A percentile compares a stretch with the other conserved stretches of the same genome.
phyloP scores from a whole-genome alignment of 2,113 vertebrate species.

The Pontoporia blainvillei region DNA sequence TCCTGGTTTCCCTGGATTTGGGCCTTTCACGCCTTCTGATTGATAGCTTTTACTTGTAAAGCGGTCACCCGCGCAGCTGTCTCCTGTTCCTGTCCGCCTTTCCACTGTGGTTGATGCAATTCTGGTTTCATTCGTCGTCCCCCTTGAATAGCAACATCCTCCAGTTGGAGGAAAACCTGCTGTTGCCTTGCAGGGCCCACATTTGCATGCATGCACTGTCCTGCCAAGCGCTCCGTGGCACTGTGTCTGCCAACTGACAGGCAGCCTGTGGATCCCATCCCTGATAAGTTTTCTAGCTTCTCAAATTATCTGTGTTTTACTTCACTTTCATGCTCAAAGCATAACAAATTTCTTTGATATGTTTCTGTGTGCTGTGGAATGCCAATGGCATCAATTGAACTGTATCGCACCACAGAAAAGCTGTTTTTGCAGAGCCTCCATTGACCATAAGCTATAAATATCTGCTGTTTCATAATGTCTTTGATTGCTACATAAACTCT shows the following conservation, averaged over 20 bases:
- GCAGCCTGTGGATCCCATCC: conserved; percentile 68
- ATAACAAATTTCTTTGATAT: conserved; percentile 81
- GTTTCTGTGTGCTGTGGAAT: conserved; percentile 74
- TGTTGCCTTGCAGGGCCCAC: conserved; percentile 48
- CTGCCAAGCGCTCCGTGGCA: background rate
- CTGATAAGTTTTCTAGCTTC: conserved; percentile 78
- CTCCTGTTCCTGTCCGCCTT: conserved; percentile 80
- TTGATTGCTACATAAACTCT: conserved; percentile 77
- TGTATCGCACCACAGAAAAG: conserved; percentile 60
- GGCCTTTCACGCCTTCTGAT: conserved; percentile 80
- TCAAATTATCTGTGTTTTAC: conserved; percentile 82
- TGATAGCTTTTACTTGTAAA: conserved; percentile 81
- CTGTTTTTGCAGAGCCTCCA: conserved; percentile 72
- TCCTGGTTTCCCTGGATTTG: conserved; percentile 79
- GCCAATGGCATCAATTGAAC: conserved; percentile 79
- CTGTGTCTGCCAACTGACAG: conserved; percentile 74
- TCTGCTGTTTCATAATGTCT: conserved; percentile 71
- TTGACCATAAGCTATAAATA: conserved; percentile 82
- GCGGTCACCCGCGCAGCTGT: conserved; percentile 81
- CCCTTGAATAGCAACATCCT: conserved; percentile 77
- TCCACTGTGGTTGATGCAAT: conserved; percentile 72
- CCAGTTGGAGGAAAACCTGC: conserved; percentile 69
- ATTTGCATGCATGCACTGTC: conserved; percentile 71
- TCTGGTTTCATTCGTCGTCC: conserved; percentile 80
- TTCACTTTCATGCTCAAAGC: conserved; percentile 84